phyloP scores from a whole-genome alignment of 2,797 vertebrate genomes.

The Spatula versicolor region DNA sequence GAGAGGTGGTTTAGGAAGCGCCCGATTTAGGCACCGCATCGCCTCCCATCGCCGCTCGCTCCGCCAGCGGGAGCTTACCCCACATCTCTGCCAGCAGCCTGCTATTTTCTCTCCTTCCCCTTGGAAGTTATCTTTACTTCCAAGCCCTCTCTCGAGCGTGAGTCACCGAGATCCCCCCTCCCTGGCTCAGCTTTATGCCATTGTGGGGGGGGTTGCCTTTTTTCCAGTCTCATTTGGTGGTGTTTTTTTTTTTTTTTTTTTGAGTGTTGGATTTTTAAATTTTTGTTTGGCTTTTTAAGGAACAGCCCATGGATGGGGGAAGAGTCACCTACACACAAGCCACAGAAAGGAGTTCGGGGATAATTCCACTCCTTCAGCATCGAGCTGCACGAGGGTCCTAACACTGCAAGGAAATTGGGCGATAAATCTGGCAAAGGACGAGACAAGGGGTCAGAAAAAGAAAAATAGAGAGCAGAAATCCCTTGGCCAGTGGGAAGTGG shows the following conservation, averaged over 20 bases:
- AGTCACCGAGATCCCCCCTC: background rate
- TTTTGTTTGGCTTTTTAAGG: background rate
- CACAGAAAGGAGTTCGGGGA: background rate
- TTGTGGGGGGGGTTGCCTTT: accelerated
- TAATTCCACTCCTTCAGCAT: background rate
- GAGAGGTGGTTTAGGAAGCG: background rate
- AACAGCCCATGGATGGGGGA: background rate
- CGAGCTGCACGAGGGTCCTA: background rate
- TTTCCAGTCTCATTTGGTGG: background rate
- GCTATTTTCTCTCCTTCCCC: background rate
- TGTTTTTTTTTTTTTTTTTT: background rate
- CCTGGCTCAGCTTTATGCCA: background rate
- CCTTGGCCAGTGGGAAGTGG: background rate
- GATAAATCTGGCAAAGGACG: background rate
- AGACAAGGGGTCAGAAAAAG: background rate
- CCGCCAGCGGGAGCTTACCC: background rate
- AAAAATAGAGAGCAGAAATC: background rate
- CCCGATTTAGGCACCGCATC: accelerated
- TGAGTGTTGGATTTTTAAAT: background rate
- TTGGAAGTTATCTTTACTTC: background rate
- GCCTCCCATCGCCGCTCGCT: background rate
- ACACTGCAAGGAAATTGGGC: background rate
- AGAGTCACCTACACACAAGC: background rate
- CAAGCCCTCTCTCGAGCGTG: background rate
- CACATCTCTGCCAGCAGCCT: background rate